Evolutionary conservation across 2,113 vertebrate genomes (phyloP), one percentile per base, ranked within the genome.

Genomic region (Cynocephalus volans): DNA sequence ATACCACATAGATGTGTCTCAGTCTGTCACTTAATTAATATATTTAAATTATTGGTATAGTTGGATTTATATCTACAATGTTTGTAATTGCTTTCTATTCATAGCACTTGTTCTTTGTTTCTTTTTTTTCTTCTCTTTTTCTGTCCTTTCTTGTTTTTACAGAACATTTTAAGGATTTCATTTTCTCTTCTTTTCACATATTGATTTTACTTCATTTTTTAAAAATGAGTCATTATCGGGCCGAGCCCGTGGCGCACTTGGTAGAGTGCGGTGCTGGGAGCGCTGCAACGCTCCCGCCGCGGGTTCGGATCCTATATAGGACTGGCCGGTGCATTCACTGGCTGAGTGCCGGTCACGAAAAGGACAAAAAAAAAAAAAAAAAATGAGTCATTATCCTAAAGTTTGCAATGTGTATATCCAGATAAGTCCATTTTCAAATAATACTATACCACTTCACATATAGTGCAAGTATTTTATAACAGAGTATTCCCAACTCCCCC

Each of bases 1-100:
- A 90, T 91, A 54, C 23, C 33, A 26, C 12, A 23, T 36, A 60
- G 17, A 70, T 86, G 67, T 36, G 17, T 64, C 13, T 91, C 31
- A 67, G 72, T 96, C 28, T 88, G 50, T 62, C 75, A 87, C 75
- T 95, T 86, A 87, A 64, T 41, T 64, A 14, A 56, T 62, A 7
- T 83, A 75, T 92, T 86, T 89, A 89, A 95, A 62, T 41, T 41
- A 41, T 41, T 41, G 41, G 41, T 41, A 41, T 41, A 41, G 41
- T 41, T 41, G 41, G 41, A 89, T 23, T 58, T 48, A 58, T 70
- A 88, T 4, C 8, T 65, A 28, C 19, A 24, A 58, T 69, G 36
- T 58, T 60, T 96, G 24, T 21, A 77, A 88, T 33, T 84, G 41
- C 45, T 93, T 86, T 33, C 21, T 52, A 76, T 76, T 86, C 50